phyloP scores from a whole-genome alignment of 1,140 invertebrate genomes.

The Orius laevigatus region DNA sequence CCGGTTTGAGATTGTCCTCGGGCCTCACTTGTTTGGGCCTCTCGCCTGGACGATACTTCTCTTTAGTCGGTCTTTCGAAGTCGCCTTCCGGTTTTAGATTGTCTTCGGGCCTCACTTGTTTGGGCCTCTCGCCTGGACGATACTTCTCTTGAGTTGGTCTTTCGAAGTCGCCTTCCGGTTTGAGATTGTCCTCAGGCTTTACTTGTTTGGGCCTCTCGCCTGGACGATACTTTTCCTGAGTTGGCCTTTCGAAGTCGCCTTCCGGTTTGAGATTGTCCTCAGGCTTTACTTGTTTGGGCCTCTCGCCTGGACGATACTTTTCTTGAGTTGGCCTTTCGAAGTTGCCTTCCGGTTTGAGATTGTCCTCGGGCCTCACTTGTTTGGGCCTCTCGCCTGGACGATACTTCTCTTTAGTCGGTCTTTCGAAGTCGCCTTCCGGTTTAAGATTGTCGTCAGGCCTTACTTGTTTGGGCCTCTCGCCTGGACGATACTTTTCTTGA shows the following conservation, averaged over 20 bases:
- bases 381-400: no score
- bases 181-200: conserved; percentile 33
- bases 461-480: conserved; percentile 33
- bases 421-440: conserved; percentile 13
- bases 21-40: conserved; percentile 38
- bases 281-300: conserved; percentile 26
- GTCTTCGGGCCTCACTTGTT: conserved; percentile 26
- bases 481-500: no score
- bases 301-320: conserved; percentile 26
- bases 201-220: no score
- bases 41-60: conserved; percentile 30
- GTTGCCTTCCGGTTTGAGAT: conserved; percentile 33
- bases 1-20: conserved; percentile 40
- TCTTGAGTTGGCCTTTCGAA: conserved; percentile 17
- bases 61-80: conserved; percentile 29
- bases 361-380: no score
- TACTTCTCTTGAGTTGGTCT: conserved; percentile 7
- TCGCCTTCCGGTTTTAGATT: conserved; percentile 37
- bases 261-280: conserved; percentile 9
- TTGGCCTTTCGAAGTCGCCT: no score
- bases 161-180: conserved; percentile 33
- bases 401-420: no score
- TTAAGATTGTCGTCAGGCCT: conserved; percentile 46
- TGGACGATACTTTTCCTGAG: no score
- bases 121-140: conserved; percentile 20